Conservation (phyloP, 2,888 invertebrate species). For the Pachymerium ferrugineum region DNA sequence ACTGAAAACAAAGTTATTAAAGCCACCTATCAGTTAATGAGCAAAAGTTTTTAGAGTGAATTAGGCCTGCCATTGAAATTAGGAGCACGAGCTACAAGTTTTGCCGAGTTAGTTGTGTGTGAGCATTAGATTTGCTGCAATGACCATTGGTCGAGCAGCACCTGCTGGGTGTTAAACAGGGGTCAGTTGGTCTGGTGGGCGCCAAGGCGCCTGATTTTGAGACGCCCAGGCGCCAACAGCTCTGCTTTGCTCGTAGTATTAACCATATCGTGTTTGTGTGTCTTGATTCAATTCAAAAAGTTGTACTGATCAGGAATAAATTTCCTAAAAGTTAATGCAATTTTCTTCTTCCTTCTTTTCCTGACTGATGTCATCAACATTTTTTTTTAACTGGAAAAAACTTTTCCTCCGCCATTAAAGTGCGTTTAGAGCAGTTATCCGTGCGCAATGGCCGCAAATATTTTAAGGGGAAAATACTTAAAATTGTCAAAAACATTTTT, state of each 20-base stretch:
- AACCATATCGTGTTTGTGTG: neutral
- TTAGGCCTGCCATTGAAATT: neutral
- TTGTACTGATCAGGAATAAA: neutral
- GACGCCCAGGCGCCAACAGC: neutral
- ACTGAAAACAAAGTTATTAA: no score
- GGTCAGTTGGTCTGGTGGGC: neutral
- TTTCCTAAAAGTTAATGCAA: no score
- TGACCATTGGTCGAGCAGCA: conserved; percentile 2
- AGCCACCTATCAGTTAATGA: no score
- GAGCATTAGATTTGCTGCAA: neutral
- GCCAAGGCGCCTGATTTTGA: conserved; percentile 2
- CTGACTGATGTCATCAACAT: neutral
- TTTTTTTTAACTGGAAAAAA: no score
- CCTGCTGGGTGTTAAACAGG: neutral
- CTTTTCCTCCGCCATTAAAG: no score
- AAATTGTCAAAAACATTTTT: neutral
- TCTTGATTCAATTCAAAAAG: neutral
- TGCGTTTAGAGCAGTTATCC: no score
- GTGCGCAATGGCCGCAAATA: no score
- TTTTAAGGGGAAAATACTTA: neutral
- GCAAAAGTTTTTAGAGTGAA: neutral
- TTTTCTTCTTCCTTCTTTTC: neutral
- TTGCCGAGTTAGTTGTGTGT: conserved; percentile 2
- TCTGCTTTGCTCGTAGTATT: neutral
- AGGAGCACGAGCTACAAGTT: neutral